phyloP scores from a whole-genome alignment of 2,113 vertebrate species.

The Stictonetta naevosa region DNA sequence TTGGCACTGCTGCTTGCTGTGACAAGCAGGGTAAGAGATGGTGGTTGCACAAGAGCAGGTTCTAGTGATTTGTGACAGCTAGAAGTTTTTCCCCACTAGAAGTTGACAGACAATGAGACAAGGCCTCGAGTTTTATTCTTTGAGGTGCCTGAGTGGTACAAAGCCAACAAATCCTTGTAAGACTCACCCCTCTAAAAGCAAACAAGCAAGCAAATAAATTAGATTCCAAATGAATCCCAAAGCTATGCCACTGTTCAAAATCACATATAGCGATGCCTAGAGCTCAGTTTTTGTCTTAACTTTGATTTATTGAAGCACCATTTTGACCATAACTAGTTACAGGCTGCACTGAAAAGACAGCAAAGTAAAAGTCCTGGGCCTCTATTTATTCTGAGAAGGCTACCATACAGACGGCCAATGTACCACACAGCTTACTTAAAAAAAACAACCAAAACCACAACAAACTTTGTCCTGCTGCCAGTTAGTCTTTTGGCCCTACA shows the following conservation, averaged over 20 bases:
- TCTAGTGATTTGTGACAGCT: neutral
- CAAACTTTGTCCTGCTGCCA: neutral
- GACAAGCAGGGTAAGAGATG: neutral
- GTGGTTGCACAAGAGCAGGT: neutral
- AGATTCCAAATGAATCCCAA: slow-evolving; percentile 10
- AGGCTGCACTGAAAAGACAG: neutral
- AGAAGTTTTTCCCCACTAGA: neutral
- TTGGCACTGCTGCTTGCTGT: neutral
- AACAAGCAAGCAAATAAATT: slow-evolving; percentile 6
- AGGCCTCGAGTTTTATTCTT: neutral
- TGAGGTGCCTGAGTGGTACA: neutral
- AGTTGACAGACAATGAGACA: neutral
- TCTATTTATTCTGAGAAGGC: slow-evolving; percentile 35
- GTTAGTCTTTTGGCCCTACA: neutral
- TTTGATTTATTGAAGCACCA: neutral
- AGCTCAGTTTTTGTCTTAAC: slow-evolving; percentile 8
- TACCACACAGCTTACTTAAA: neutral
- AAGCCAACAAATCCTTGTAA: neutral
- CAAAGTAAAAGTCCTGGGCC: neutral
- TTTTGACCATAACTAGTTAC: neutral
- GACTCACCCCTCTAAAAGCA: neutral
- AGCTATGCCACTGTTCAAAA: neutral
- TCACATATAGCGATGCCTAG: neutral
- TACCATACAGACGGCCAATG: neutral
- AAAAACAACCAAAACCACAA: neutral